phyloP scores from a whole-genome alignment of 1,140 invertebrate species.

The Arion vulgaris region DNA sequence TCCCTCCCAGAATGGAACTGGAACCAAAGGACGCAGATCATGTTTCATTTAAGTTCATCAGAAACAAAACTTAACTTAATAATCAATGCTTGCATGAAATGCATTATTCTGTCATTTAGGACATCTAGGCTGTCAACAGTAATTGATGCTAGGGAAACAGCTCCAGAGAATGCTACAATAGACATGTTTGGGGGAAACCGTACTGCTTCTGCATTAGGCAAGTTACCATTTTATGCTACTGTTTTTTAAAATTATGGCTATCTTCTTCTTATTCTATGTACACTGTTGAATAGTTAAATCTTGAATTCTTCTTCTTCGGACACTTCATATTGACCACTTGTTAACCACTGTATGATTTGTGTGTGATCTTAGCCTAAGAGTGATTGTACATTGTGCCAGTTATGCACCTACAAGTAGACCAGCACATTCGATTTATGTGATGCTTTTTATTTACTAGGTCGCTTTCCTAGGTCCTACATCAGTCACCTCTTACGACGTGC shows the following conservation, averaged over 20 bases:
- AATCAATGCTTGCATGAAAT: neutral
- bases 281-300: too few species aligned
- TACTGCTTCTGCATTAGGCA: conserved; percentile 4
- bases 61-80: too few species aligned
- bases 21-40: neutral
- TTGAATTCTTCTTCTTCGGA: too few species aligned
- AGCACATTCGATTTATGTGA: too few species aligned
- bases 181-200: conserved; percentile 62
- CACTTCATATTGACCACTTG: too few species aligned
- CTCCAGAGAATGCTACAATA: conserved; percentile 61
- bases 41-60: neutral
- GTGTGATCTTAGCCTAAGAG: too few species aligned
- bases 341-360: too few species aligned
- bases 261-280: neutral
- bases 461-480: too few species aligned
- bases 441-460: too few species aligned
- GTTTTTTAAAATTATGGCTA: neutral
- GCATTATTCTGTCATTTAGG: conserved; percentile 32
- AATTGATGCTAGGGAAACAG: conserved; percentile 66
- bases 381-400: too few species aligned
- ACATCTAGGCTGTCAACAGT: conserved; percentile 41
- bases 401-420: too few species aligned
- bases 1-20: neutral
- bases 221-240: neutral
- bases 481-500: too few species aligned